Conservation (phyloP, 2,888 invertebrate species). For the Rhogogaster chlorosoma region DNA sequence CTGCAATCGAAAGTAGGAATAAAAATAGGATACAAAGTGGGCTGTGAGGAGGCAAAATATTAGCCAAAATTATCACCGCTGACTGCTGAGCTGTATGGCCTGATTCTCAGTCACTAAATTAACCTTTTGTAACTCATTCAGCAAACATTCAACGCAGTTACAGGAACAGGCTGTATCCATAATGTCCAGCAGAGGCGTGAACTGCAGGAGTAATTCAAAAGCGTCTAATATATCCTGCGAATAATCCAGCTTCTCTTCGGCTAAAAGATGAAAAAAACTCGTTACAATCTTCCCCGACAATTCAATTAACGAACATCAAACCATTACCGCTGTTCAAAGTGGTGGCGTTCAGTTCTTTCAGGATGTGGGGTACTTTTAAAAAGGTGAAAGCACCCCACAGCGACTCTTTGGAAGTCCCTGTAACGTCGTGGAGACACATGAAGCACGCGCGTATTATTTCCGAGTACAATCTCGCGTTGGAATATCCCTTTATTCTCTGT, state of each 20-base stretch:
- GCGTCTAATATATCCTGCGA: conserved; percentile 90
- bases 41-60: too few species aligned
- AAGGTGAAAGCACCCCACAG: conserved; percentile 97
- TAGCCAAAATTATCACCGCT: conserved; percentile 77
- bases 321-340: conserved; percentile 77
- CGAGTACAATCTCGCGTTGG: conserved; percentile 90
- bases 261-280: conserved; percentile 39
- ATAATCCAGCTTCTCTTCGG: conserved; percentile 83
- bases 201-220: conserved; percentile 91
- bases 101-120: conserved; percentile 90
- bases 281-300: neutral
- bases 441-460: conserved; percentile 95
- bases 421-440: conserved; percentile 92
- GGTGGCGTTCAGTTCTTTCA: conserved; percentile 84
- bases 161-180: conserved; percentile 94
- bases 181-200: conserved; percentile 91
- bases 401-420: conserved; percentile 90
- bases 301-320: neutral
- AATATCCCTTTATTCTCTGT: conserved; percentile 90
- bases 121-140: conserved; percentile 90
- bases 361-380: conserved; percentile 91
- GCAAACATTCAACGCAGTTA: conserved; percentile 90
- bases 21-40: neutral
- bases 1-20: conserved; percentile 68
- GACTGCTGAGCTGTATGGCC: conserved; percentile 84